A percentile compares a stretch with the other conserved stretches of the same genome.
These are phyloP conservation scores for Drosophila baimaii DNA, from an alignment of 1,140 invertebrate genomes.

Conservation along the genomic window DNA sequence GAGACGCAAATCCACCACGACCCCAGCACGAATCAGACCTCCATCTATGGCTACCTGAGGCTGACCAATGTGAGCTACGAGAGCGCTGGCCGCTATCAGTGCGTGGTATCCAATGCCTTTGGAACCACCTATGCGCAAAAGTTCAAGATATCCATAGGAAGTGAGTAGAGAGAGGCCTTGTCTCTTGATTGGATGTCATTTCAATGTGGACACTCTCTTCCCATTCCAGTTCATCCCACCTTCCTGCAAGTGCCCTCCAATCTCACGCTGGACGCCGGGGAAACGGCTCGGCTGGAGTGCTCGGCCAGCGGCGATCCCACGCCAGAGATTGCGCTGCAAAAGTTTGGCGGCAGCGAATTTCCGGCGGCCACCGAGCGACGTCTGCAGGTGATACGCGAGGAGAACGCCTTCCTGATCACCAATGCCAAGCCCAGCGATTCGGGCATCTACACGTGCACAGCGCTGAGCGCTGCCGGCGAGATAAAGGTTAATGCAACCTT, in stretches of 20 bases:
- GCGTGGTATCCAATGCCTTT: slow-evolving; percentile 94
- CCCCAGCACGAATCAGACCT: slow-evolving; percentile 72
- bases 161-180: slow-evolving; percentile 85
- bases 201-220: too few relatives aligned
- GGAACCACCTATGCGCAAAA: slow-evolving; percentile 95
- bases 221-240: slow-evolving; percentile 91
- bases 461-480: slow-evolving; percentile 94
- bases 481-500: slow-evolving; percentile 95
- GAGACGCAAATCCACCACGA: slow-evolving; percentile 80
- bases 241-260: slow-evolving; percentile 94
- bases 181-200: background rate
- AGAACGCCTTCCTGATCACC: slow-evolving; percentile 96
- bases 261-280: slow-evolving; percentile 92
- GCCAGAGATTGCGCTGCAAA: slow-evolving; percentile 96
- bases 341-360: slow-evolving; percentile 97
- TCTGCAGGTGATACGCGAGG: slow-evolving; percentile 95
- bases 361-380: slow-evolving; percentile 96
- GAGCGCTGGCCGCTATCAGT: slow-evolving; percentile 95
- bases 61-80: slow-evolving; percentile 75
- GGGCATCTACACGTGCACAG: slow-evolving; percentile 97
- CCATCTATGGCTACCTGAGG: slow-evolving; percentile 72
- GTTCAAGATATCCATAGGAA: slow-evolving; percentile 93
- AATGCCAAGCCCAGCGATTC: slow-evolving; percentile 94
- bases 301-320: slow-evolving; percentile 94
- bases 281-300: slow-evolving; percentile 95